Evolutionary conservation across 2,797 vertebrate species (phyloP).

Genomic region (Holocentrus rufus): DNA sequence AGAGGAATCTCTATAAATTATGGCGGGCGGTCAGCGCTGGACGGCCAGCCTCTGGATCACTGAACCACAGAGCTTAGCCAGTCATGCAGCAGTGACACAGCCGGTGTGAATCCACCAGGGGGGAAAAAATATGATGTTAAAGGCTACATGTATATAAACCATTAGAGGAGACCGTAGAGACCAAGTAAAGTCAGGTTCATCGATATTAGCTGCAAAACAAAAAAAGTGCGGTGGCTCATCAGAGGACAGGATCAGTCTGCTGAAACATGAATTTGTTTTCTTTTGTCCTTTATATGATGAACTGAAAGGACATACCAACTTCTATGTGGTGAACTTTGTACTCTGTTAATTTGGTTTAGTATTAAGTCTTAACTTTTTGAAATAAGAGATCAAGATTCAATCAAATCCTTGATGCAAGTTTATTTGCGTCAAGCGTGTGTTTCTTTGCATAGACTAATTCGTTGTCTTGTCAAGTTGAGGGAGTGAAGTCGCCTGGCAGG

Average conservation of each 20-base stretch:
- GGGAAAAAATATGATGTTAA: background rate
- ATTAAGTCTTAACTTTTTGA: too few species aligned
- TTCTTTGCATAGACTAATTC: constrained; percentile 19
- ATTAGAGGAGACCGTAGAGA: background rate
- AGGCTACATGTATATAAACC: constrained; percentile 1
- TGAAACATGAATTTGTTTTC: too few species aligned
- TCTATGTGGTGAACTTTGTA: too few species aligned
- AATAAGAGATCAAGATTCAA: too few species aligned
- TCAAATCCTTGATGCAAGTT: too few species aligned
- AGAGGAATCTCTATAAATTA: constrained; percentile 51
- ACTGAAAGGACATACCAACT: too few species aligned
- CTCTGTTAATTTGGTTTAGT: too few species aligned
- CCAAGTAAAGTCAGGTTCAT: background rate
- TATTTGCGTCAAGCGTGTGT: too few species aligned
- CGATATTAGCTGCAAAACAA: background rate
- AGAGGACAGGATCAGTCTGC: too few species aligned
- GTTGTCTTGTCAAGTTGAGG: constrained; percentile 39
- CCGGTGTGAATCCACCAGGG: constrained; percentile 20
- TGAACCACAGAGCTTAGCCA: background rate
- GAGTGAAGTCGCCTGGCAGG: constrained; percentile 50
- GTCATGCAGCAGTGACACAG: background rate
- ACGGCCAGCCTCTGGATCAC: constrained; percentile 22
- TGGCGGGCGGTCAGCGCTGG: constrained; percentile 23
- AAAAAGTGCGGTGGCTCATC: background rate
- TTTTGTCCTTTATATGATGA: background rate